phyloP scores from a whole-genome alignment of 2,888 invertebrate species.

The Odontomyia ornata region DNA sequence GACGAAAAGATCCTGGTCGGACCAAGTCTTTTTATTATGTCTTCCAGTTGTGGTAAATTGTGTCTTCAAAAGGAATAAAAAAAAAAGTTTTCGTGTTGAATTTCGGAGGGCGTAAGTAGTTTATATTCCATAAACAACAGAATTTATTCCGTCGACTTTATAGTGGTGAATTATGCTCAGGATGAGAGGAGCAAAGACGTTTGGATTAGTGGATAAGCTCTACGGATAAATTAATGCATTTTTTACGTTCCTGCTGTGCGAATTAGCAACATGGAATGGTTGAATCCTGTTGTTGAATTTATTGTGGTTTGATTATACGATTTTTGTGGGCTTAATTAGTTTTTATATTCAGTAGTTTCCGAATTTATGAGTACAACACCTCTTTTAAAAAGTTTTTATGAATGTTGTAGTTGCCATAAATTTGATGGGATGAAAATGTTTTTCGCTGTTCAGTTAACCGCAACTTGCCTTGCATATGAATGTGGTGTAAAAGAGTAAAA shows the following conservation, averaged over 20 bases:
- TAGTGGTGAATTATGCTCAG: neutral
- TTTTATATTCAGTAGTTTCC: too few relatives aligned
- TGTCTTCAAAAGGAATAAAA: neutral
- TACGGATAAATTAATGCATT: neutral
- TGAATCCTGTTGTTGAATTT: neutral
- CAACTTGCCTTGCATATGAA: too few relatives aligned
- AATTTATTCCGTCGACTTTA: conserved; percentile 3
- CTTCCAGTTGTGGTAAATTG: neutral
- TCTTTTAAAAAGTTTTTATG: too few relatives aligned
- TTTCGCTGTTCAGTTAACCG: too few relatives aligned
- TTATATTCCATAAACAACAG: neutral
- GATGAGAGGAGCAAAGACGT: too few relatives aligned
- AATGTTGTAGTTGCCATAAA: too few relatives aligned
- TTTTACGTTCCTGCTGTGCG: neutral
- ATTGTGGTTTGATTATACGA: neutral
- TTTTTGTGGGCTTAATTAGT: too few relatives aligned
- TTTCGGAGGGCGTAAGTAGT: neutral
- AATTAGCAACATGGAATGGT: neutral
- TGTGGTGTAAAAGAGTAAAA: too few relatives aligned
- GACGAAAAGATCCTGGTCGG: neutral
- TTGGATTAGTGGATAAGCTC: too few relatives aligned
- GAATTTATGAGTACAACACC: too few relatives aligned
- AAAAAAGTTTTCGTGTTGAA: neutral
- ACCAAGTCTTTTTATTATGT: conserved; percentile 1
- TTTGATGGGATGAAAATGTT: too few relatives aligned